phyloP scores from a whole-genome alignment of 2,113 vertebrate genomes.

The Delphinus delphis region DNA sequence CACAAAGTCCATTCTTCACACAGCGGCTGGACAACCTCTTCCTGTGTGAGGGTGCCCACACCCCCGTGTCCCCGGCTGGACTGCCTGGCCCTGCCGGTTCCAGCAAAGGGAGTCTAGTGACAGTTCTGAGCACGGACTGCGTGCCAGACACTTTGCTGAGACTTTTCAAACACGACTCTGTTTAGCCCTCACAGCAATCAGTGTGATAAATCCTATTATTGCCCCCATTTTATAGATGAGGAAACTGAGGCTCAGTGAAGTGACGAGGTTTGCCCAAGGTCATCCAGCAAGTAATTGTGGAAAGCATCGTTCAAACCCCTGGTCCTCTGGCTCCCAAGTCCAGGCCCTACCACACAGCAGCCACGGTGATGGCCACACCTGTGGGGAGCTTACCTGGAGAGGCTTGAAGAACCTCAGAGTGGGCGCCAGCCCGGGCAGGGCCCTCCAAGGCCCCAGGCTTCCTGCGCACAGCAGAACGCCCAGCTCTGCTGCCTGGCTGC shows the following conservation, averaged over 20 bases:
- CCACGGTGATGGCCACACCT: neutral
- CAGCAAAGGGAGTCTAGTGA: neutral
- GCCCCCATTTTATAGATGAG: neutral
- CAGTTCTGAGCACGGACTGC: neutral
- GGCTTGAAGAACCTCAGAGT: neutral
- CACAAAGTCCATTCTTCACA: neutral
- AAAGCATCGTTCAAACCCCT: neutral
- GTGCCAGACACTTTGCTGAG: neutral
- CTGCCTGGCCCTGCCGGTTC: neutral
- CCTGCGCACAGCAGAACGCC: neutral
- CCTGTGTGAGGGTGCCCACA: neutral
- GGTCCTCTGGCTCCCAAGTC: neutral
- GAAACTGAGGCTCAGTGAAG: neutral
- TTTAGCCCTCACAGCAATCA: neutral
- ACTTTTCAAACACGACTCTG: neutral
- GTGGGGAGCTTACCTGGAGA: neutral
- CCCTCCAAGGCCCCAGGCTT: neutral
- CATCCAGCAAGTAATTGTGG: neutral
- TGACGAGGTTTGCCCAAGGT: neutral
- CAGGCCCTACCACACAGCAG: neutral
- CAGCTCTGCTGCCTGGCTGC: neutral
- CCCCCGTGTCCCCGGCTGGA: fast-evolving
- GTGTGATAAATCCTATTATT: neutral
- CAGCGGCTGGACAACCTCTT: neutral
- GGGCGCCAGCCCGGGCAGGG: too few species aligned